These are phyloP conservation scores for Balanococcus diminutus DNA, from an alignment of 2,888 invertebrate genomes.

Conservation along the genomic window DNA sequence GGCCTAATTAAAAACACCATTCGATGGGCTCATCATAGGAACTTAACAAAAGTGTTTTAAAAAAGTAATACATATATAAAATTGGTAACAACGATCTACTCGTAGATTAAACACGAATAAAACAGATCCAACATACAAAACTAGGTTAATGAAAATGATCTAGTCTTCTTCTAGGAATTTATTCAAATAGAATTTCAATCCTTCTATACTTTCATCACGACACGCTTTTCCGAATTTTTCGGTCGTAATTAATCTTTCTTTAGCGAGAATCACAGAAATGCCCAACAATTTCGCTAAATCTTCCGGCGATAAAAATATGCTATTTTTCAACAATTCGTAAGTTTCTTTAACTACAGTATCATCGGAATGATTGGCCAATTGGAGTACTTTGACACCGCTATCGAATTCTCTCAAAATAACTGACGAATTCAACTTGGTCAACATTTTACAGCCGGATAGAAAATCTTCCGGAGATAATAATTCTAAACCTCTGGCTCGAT, in stretches of 20 bases:
- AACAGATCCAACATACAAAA: not conserved
- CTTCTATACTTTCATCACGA: constrained; percentile 94
- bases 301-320: constrained; percentile 79
- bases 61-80: constrained; percentile 1
- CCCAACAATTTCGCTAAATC: constrained; percentile 83
- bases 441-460: constrained; percentile 80
- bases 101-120: not conserved
- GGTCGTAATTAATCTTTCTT: constrained; percentile 84
- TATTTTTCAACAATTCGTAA: constrained; percentile 59
- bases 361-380: constrained; percentile 77
- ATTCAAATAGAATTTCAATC: constrained; percentile 93
- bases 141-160: not conserved
- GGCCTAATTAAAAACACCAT: not conserved
- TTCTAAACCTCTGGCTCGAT: constrained; percentile 94
- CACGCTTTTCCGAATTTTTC: constrained; percentile 88
- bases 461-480: constrained; percentile 96
- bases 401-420: constrained; percentile 83
- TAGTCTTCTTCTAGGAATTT: constrained; percentile 67
- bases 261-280: constrained; percentile 86
- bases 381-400: constrained; percentile 94
- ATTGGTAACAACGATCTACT: not conserved
- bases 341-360: constrained; percentile 73
- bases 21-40: not conserved
- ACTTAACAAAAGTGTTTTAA: not conserved
- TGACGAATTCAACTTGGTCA: constrained; percentile 70